These are phyloP conservation scores for Drosophila pseudotakahashii DNA, from an alignment of 2,888 invertebrate genomes.

Conservation along the genomic window DNA sequence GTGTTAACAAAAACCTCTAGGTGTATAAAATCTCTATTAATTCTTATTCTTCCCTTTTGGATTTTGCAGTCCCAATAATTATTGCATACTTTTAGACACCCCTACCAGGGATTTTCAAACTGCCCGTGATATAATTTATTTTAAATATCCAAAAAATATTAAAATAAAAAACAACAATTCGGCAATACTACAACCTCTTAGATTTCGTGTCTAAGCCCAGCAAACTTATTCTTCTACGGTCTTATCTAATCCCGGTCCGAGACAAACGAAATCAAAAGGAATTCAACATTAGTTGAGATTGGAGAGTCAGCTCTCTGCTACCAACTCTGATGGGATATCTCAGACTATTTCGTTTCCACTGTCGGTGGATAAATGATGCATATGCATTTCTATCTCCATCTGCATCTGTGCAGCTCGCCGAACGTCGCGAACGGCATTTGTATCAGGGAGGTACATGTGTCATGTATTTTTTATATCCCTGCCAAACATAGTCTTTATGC, in stretches of 20 bases:
- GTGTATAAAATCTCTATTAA: too few species aligned
- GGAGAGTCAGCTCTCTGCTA: background rate
- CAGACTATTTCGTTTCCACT: constrained; percentile 11
- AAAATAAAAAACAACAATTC: too few species aligned
- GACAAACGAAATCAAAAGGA: constrained; percentile 22
- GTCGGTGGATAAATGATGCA: constrained; percentile 62
- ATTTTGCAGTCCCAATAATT: too few species aligned
- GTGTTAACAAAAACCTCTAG: too few species aligned
- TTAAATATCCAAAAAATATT: too few species aligned
- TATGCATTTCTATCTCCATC: constrained; percentile 57
- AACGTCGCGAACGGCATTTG: constrained; percentile 32
- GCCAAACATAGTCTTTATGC: constrained; percentile 73
- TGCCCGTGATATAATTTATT: too few species aligned
- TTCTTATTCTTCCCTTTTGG: too few species aligned
- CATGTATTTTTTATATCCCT: constrained; percentile 73
- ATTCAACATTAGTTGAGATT: constrained; percentile 28
- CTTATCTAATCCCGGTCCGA: background rate
- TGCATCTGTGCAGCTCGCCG: constrained; percentile 26
- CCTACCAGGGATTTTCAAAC: too few species aligned
- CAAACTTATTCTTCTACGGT: background rate
- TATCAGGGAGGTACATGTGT: constrained; percentile 59
- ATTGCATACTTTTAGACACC: too few species aligned
- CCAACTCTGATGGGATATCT: constrained; percentile 4
- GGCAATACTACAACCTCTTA: background rate
- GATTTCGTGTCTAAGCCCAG: background rate